Base-by-base conservation (phyloP, 2,797 vertebrate species). In the Darevskia nairensis region DNA sequence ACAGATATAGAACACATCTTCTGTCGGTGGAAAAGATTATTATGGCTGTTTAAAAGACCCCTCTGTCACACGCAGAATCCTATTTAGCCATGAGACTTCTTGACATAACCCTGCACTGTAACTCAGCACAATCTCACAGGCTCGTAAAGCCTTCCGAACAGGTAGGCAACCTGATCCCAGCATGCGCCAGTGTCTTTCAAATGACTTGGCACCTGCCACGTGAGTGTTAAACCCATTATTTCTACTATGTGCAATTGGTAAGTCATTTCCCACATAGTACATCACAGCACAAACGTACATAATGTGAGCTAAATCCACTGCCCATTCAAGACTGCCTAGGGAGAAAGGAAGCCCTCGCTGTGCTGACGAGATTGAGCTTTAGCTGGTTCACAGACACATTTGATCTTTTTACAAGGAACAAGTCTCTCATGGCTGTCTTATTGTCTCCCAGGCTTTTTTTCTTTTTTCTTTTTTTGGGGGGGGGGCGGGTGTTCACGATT, bases 361-460 rank as follows among this genome's bases (percentile, higher is more conserved):
- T 79, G 39, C 0, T 0, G 29, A 21, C 7, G 25, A 21, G 32
- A 81, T 41, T 90, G 15, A 0, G 64, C 61, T 85, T 91, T 82
- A 83, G 46, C 77, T 1, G 0, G 87, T 92, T 89, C 89, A 93
- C 66, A 46, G 6, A 6, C 0, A 90, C 44, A 82, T 90, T 89
- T 92, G 78, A 92, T 85, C 75, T 86, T 69, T 77, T 90, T 83
- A 88, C 77, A 64, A 50, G 4, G 1, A 85, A 88, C 87, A 87
- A n/a, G 80, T 21, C 72, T 85, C 85, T 88, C 39, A 72, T 86
- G 79, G 77, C 80, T 2, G 0, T 90, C 88, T 89, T 39, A 89
- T 88, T 46, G 39, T 82, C 90, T 91, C 88, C 32, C 46, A 85
- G 64, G 46, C 44, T 64, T 64, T 6, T 46, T n/a, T 35, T 35